Conservation (phyloP, 1,140 invertebrate genomes). For the Caenorhabditis brenneri region DNA sequence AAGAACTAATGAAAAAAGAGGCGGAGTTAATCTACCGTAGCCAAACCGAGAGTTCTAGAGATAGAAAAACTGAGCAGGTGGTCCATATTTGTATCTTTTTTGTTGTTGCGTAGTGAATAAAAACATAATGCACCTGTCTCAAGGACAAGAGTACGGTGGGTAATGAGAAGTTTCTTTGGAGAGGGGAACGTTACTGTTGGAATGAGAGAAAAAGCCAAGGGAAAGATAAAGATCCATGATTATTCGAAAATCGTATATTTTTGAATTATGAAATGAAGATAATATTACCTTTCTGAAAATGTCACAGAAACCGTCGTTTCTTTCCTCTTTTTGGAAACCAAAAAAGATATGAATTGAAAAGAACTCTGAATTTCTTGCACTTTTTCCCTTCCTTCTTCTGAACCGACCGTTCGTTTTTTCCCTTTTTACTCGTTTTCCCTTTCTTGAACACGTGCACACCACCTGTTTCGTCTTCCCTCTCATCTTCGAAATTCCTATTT, state of each 20-base stretch:
- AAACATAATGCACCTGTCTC: neutral
- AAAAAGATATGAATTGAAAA: neutral
- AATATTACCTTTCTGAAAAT: too few relatives aligned
- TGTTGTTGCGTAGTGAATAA: neutral
- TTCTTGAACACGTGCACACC: conserved; percentile 12
- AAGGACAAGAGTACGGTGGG: neutral
- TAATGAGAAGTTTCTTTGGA: too few relatives aligned
- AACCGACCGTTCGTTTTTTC: too few relatives aligned
- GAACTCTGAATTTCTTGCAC: neutral
- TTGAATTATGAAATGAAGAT: too few relatives aligned
- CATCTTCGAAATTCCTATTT: neutral
- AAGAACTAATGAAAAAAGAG: neutral
- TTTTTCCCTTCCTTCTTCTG: neutral
- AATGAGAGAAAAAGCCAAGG: too few relatives aligned
- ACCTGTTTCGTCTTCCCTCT: neutral
- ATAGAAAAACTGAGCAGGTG: neutral
- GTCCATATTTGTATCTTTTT: neutral
- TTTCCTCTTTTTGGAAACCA: too few relatives aligned
- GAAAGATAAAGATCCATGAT: neutral
- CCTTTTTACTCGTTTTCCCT: too few relatives aligned
- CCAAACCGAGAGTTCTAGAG: neutral
- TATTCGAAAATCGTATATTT: too few relatives aligned
- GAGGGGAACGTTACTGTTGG: too few relatives aligned
- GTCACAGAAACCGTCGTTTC: too few relatives aligned
- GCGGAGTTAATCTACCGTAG: neutral